These are phyloP conservation scores for Zeuzera pyrina DNA, from an alignment of 2,888 invertebrate species.

Conservation along the genomic window DNA sequence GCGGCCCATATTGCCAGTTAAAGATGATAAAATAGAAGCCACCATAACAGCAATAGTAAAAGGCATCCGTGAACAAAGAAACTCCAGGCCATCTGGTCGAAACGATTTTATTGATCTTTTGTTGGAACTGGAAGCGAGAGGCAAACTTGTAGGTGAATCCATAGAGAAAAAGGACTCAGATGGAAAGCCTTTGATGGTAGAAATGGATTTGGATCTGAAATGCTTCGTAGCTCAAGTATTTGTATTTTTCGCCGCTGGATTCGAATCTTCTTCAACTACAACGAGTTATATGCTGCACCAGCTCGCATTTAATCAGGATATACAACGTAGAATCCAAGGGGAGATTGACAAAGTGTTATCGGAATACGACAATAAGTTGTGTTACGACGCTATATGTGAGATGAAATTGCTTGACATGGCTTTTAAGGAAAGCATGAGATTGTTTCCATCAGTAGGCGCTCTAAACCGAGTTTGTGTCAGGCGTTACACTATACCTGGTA, in stretches of 20 bases:
- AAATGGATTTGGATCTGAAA: constrained; percentile 12
- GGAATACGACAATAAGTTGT: constrained; percentile 12
- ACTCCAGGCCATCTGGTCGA: constrained; percentile 18
- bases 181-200: constrained; percentile 9
- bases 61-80: constrained; percentile 9
- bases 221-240: constrained; percentile 16
- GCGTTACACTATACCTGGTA: constrained; percentile 12
- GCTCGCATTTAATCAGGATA: constrained; percentile 25
- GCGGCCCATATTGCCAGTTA: constrained; percentile 1
- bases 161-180: constrained; percentile 9
- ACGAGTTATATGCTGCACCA: constrained; percentile 28
- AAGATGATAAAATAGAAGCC: constrained; percentile 14
- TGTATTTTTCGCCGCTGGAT: constrained; percentile 22
- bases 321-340: constrained; percentile 23
- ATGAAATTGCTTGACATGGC: constrained; percentile 15
- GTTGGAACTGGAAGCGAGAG: constrained; percentile 19
- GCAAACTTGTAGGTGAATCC: constrained; percentile 9
- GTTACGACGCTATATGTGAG: constrained; percentile 14
- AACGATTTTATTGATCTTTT: constrained; percentile 42
- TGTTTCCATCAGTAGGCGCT: constrained; percentile 15
- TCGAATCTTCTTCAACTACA: constrained; percentile 20
- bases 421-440: constrained; percentile 19
- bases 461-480: constrained; percentile 13
- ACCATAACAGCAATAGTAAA: constrained; percentile 2
- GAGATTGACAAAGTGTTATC: constrained; percentile 22